phyloP scores from a whole-genome alignment of 2,797 vertebrate species.

The Enteromius unitaeniatus region DNA sequence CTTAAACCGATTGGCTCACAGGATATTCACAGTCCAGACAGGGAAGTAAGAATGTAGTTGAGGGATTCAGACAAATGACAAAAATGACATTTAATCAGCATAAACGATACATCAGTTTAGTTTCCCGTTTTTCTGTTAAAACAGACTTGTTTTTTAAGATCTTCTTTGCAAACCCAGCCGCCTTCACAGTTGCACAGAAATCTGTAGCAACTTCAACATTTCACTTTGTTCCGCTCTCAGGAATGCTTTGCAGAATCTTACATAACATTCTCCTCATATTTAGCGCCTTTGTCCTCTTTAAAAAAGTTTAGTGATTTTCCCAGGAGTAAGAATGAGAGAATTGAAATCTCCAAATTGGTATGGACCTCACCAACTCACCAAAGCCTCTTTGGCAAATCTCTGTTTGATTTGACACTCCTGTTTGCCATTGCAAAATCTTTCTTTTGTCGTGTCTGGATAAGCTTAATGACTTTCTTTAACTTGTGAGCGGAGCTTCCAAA shows the following conservation, averaged over 20 bases:
- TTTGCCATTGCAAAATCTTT: conserved; percentile 65
- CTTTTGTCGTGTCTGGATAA: conserved; percentile 59
- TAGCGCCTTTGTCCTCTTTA: conserved; percentile 43
- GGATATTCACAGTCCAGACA: neutral
- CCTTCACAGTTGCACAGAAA: neutral
- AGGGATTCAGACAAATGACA: neutral
- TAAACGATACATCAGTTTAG: neutral
- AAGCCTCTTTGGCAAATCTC: conserved; percentile 62
- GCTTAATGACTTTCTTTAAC: conserved; percentile 65
- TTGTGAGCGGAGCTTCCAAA: conserved; percentile 44
- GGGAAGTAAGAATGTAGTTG: neutral
- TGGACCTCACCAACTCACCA: conserved; percentile 57
- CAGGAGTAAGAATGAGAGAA: conserved; percentile 54
- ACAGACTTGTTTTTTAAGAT: neutral
- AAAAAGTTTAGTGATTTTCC: conserved; percentile 57
- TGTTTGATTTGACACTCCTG: conserved; percentile 63
- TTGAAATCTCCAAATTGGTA: conserved; percentile 63
- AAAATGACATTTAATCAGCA: neutral
- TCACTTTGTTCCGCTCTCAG: neutral
- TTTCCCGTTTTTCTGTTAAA: neutral
- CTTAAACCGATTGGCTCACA: conserved; percentile 24
- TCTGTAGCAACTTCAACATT: neutral
- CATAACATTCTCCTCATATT: conserved; percentile 21
- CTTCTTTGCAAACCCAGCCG: neutral
- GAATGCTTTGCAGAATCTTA: conserved; percentile 20